Evolutionary conservation across 2,113 vertebrate genomes (phyloP), one percentile per base, ranked within the genome.

Genomic region (Oenanthe oenanthe): DNA sequence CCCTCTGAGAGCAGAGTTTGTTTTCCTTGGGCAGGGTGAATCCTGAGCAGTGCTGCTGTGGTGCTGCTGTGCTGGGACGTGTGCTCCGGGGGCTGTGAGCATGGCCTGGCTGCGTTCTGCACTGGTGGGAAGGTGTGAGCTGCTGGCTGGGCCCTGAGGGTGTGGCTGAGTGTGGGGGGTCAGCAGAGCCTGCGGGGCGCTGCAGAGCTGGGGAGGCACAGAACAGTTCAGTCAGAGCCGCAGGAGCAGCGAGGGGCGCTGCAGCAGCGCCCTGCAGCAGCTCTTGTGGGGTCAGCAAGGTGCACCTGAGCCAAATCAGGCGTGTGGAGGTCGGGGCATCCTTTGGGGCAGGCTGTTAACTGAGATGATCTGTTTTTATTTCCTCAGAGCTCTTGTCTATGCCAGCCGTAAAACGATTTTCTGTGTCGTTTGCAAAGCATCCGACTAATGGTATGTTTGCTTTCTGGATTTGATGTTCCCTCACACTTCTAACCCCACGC

Each of bases 391-490:
- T 99, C 99, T 99, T 99, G 98, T 99, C 99, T 99, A 99, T 99
- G 99, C 99, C 99, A 99, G 99, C 99, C 98, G 99, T 99, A 99
- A 99, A 99, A 98, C 98, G 99, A 99, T 99, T 99, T 99, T 99
- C 99, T 99, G 99, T 99, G 99, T 99, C 99, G 97, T 99, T 99
- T 99, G 99, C 99, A 99, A 99, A 99, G 99, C 98, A 99, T 99
- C 99, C 99, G 98, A 99, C 99, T 99, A 99, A 99, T 99, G 99
- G 99, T 99, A 99, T 98, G 99, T 99, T 99, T 98, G 99, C 99
- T 99, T 99, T 98, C 98, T 97, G 98, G 97, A 98, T 97, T 98
- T 98, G 97, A 96, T 89, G 97, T 98, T 98, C 98, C 98, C 98
- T 98, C 98, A 97, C 97, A 96, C 94, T 96, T 92, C 95, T 97